Percentiles rank a stretch among this genome's conserved stretches.
Evolutionary conservation across 2,113 vertebrate genomes (phyloP).

Genomic region (Pristiophorus japonicus): DNA sequence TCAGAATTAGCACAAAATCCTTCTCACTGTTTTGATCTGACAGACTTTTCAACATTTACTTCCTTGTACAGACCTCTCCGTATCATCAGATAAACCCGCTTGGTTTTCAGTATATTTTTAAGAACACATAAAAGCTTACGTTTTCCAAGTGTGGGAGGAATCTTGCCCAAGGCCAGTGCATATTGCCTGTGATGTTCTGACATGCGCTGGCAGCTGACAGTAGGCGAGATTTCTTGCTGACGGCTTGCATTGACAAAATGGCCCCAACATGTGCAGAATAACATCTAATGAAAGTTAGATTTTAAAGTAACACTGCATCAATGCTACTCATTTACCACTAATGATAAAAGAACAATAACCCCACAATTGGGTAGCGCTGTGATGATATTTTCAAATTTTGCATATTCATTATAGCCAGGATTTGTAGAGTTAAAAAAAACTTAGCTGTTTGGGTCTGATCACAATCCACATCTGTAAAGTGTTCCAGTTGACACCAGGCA

Average conservation of each 20-base stretch:
- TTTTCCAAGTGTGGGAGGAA: background rate
- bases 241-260: background rate
- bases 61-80: background rate
- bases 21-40: background rate
- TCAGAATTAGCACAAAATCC: background rate
- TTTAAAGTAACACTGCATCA: background rate
- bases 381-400: background rate
- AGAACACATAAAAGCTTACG: background rate
- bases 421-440: too few relatives aligned
- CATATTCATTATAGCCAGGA: too few relatives aligned
- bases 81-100: background rate
- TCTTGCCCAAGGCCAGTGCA: background rate
- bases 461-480: too few relatives aligned
- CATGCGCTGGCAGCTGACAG: too few relatives aligned
- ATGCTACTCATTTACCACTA: background rate
- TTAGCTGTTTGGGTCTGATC: too few relatives aligned
- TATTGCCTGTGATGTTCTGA: background rate
- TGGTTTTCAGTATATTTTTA: background rate
- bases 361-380: background rate
- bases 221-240: background rate
- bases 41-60: background rate
- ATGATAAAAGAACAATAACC: background rate
- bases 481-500: too few relatives aligned
- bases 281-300: background rate
- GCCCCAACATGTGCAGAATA: background rate